These are phyloP conservation scores for Sebastes matsubarae DNA, from an alignment of 2,797 vertebrate genomes.

Conservation along the genomic window DNA sequence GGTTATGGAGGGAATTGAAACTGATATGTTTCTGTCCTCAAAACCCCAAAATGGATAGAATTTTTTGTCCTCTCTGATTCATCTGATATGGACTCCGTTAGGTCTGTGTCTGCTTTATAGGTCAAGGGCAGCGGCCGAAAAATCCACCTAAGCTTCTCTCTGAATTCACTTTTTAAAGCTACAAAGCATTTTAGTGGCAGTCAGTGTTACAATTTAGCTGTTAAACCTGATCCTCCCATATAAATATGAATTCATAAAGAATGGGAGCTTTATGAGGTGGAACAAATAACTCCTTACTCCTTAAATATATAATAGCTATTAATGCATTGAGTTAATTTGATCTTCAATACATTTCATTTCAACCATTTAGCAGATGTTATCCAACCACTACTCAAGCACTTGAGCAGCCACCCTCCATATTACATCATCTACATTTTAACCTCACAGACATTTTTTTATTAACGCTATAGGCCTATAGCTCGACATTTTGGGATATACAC, in stretches of 20 bases:
- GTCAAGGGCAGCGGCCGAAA: slow-evolving; percentile 38
- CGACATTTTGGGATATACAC: not conserved
- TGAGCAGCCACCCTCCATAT: not conserved
- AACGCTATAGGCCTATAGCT: not conserved
- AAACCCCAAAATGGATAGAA: not conserved
- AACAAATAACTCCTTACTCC: not conserved
- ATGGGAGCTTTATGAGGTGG: not conserved
- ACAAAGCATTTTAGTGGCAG: slow-evolving; percentile 6
- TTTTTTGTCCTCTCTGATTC: slow-evolving; percentile 18
- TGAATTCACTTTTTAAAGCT: not conserved
- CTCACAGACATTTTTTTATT: not conserved
- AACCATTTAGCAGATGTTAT: not conserved
- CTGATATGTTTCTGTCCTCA: slow-evolving; percentile 9
- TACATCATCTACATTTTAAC: not conserved
- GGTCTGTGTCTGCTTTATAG: slow-evolving; percentile 38
- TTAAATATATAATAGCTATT: not conserved
- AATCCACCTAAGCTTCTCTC: slow-evolving; percentile 16
- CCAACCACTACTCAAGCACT: not conserved
- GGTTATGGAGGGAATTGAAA: slow-evolving; percentile 16
- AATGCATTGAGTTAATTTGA: not conserved
- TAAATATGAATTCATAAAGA: not conserved
- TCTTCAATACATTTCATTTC: not conserved
- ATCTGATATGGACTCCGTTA: slow-evolving; percentile 26
- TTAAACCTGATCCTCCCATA: not conserved
- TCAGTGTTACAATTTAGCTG: not conserved